Evolutionary conservation across 2,888 invertebrate species (phyloP).

Genomic region (Agrochola circellaris): DNA sequence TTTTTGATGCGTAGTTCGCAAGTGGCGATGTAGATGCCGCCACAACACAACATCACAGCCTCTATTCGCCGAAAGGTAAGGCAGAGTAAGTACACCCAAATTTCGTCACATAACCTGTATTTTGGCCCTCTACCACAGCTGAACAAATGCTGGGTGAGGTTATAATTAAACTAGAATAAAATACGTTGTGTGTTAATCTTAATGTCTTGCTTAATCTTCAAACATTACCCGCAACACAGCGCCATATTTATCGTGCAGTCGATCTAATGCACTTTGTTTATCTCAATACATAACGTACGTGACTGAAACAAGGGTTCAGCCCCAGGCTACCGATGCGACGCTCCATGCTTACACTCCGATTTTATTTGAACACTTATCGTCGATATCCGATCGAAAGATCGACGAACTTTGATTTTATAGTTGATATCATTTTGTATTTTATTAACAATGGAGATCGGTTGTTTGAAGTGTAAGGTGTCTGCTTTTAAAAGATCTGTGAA

Average conservation of each 20-base stretch:
- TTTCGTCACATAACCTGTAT: no score
- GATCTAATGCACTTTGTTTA: conserved; percentile 67
- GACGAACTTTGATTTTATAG: conserved; percentile 74
- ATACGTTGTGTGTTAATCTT: background rate
- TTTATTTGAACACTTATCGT: conserved; percentile 68
- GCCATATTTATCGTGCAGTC: conserved; percentile 40
- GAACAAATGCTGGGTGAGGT: no score
- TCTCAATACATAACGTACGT: conserved; percentile 66
- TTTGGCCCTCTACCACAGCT: no score
- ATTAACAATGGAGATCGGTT: conserved; percentile 25
- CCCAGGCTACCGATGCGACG: conserved; percentile 64
- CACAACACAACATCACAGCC: no score
- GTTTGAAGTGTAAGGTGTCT: conserved; percentile 11
- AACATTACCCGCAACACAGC: conserved; percentile 25
- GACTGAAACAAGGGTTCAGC: conserved; percentile 51
- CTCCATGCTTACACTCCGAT: conserved; percentile 61
- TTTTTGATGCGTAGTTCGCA: no score
- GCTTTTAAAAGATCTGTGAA: background rate
- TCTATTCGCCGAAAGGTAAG: no score
- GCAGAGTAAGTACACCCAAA: no score
- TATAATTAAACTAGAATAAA: background rate
- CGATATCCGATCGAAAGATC: conserved; percentile 69
- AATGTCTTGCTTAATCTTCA: conserved; percentile 3
- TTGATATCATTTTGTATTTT: conserved; percentile 55
- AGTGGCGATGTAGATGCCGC: no score